Conservation (phyloP, 2,888 invertebrate genomes). For the Plagiodera versicolora region DNA sequence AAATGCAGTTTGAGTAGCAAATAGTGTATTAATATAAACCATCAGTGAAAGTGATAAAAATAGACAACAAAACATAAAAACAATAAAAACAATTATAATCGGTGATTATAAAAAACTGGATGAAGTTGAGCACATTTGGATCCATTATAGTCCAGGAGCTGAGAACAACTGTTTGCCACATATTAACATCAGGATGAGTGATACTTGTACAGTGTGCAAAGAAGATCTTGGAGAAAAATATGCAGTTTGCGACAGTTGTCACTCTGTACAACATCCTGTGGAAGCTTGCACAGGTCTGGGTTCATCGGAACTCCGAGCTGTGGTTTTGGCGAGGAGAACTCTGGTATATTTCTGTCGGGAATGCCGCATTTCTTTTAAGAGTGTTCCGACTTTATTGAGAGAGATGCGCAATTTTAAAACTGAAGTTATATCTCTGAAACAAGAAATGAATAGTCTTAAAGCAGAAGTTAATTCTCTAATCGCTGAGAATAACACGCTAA, state of each 20-base stretch:
- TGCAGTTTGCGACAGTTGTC: background rate
- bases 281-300: conserved; percentile 7
- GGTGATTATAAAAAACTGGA: too few relatives aligned
- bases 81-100: background rate
- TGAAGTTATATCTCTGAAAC: conserved; percentile 3
- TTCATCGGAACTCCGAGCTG: background rate
- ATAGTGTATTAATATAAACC: too few relatives aligned
- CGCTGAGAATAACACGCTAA: background rate
- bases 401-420: background rate
- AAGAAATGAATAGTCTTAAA: background rate
- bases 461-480: background rate
- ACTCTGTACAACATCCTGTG: background rate
- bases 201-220: background rate
- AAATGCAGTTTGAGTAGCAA: too few relatives aligned
- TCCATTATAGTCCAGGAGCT: background rate
- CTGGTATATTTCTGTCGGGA: conserved; percentile 1
- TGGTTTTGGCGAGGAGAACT: conserved; percentile 1
- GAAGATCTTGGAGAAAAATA: background rate
- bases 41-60: background rate
- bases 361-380: background rate
- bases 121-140: too few relatives aligned
- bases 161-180: background rate
- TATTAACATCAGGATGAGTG: background rate
- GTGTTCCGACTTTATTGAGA: background rate
- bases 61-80: background rate